These are phyloP conservation scores for Callospermophilus lateralis DNA, from an alignment of 2,113 vertebrate genomes.

Conservation along the genomic window DNA sequence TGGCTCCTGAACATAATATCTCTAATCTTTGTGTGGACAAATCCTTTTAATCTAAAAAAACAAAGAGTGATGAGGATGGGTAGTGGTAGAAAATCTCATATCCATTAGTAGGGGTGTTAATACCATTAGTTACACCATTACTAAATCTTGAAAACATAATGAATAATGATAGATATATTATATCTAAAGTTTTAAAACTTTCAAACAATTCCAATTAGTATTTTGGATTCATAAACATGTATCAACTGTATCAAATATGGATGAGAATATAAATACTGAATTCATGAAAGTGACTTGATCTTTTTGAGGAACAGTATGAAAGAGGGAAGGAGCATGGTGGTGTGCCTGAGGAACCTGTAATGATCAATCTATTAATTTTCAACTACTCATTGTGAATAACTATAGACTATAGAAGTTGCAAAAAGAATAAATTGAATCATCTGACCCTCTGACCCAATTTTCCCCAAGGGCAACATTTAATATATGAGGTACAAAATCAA, in stretches of 20 bases:
- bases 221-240: neutral
- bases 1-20: too few relatives aligned
- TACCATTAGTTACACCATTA: neutral
- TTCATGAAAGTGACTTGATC: neutral
- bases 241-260: neutral
- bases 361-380: neutral
- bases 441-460: neutral
- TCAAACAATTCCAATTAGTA: neutral
- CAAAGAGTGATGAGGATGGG: neutral
- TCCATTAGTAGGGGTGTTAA: neutral
- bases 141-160: neutral
- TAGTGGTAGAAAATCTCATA: neutral
- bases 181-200: neutral
- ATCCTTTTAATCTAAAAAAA: neutral
- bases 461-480: neutral
- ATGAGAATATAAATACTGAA: neutral
- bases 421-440: neutral
- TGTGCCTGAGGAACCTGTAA: neutral
- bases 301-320: neutral
- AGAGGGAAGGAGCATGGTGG: neutral
- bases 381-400: neutral
- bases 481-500: neutral
- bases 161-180: neutral
- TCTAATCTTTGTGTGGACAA: neutral
- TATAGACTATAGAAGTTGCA: neutral